Conservation (phyloP, 1,140 invertebrate species). For the Hycleus cichorii region DNA sequence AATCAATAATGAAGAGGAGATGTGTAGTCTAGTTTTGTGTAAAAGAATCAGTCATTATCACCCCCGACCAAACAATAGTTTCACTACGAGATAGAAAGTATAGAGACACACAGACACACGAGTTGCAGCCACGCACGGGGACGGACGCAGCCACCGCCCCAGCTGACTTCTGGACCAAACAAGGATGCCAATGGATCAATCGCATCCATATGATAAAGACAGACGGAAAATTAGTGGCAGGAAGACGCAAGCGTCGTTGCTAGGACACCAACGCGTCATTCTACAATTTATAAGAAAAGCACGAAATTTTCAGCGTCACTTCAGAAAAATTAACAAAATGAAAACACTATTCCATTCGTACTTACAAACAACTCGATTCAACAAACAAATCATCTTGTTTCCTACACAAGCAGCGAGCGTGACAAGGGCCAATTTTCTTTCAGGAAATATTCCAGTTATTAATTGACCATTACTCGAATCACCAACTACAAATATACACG, state of each 20-base stretch:
- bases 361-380: too few species aligned
- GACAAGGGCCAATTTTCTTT: too few species aligned
- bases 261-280: conserved; percentile 20
- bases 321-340: too few species aligned
- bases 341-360: too few species aligned
- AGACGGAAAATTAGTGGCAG: conserved; percentile 1
- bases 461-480: too few species aligned
- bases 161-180: conserved; percentile 20
- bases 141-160: conserved; percentile 26
- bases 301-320: too few species aligned
- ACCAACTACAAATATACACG: too few species aligned
- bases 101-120: conserved; percentile 9
- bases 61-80: conserved; percentile 7
- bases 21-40: neutral
- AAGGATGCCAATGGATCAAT: conserved; percentile 8
- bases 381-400: too few species aligned
- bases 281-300: too few species aligned
- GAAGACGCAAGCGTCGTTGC: conserved; percentile 27
- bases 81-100: neutral
- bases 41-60: conserved; percentile 1
- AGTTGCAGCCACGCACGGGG: conserved; percentile 17
- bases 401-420: too few species aligned
- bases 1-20: neutral
- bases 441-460: too few species aligned
- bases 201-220: conserved; percentile 6